A percentile compares a stretch with the other conserved stretches of the same genome.
These are phyloP conservation scores for Agrilus cyanescens DNA, from an alignment of 2,888 invertebrate species.

Conservation along the genomic window DNA sequence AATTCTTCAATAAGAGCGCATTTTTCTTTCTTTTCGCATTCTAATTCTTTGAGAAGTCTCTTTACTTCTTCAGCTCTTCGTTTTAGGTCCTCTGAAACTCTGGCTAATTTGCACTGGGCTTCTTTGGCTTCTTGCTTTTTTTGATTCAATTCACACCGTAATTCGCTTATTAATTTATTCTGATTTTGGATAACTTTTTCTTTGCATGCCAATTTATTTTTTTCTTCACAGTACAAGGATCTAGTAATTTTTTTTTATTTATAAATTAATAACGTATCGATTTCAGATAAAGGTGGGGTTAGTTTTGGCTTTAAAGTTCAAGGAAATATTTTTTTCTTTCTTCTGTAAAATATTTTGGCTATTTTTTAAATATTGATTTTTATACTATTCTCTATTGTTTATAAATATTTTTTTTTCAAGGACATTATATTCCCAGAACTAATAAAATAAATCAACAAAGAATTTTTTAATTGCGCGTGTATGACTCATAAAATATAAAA, in stretches of 20 bases:
- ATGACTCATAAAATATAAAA: no score
- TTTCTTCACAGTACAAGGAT: conserved; percentile 2
- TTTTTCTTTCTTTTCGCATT: conserved; percentile 7
- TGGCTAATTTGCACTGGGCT: background rate
- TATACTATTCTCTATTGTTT: no score
- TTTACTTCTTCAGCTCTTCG: conserved; percentile 1
- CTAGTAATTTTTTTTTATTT: background rate
- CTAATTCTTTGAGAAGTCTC: conserved; percentile 2
- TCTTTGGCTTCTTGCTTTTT: background rate
- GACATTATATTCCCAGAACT: no score
- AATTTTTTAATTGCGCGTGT: no score
- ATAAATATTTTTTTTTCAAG: no score
- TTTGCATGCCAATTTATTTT: conserved; percentile 7
- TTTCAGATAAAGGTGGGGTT: no score
- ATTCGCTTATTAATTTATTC: conserved; percentile 5
- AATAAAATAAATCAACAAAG: no score
- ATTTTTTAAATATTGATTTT: no score
- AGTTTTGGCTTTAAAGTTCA: no score
- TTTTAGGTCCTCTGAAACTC: conserved; percentile 5
- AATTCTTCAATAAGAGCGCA: conserved; percentile 2
- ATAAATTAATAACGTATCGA: no score
- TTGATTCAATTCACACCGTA: conserved; percentile 1
- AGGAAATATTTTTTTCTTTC: no score
- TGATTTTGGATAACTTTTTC: conserved; percentile 9
- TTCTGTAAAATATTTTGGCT: no score